Base-by-base conservation (phyloP, 2,888 invertebrate genomes). In the Leptinotarsa peninsularis region DNA sequence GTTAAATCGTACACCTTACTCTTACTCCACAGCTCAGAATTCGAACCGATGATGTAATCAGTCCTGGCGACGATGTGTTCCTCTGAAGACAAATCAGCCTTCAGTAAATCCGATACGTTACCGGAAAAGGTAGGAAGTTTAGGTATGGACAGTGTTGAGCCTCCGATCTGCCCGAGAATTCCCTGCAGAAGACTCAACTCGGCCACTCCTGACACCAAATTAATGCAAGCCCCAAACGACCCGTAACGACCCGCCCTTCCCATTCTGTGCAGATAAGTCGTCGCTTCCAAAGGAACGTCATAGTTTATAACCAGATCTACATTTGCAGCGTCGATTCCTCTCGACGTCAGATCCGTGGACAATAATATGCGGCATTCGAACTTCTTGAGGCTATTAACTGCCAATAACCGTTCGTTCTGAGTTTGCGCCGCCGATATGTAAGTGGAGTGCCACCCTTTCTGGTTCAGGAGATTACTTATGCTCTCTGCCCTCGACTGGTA, bases 241-340 rank as follows among this genome's bases (percentile, higher is more conserved):
- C 98, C 99, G 90, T 94, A 99, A 77, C 99, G 91, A 0, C 99
- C 99, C 63, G 98, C 97, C 83, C 99, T 91, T 1, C 99, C 99
- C 86, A 98, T 97, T 84, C 99, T 91, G 89, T 99, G 99, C 78
- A 98, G 91, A 90, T 98, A 98, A 21, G 95, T 96, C 79, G 94
- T 93, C 81, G 92, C 90, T 84, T 95, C 94, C 78, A 85, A 85
- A 0, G 99, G 97, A 49, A 95, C 89, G 86, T 98, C 98, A 84
- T 98, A 92, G 88, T 99, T 98, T 13, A 99, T 91, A 0, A 99
- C 95, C 76, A 99, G 88, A 90, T 99, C 96, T 14, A 98, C 94
- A 89, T 96, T 95, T 4, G 95, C 94, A 1, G 95, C 96, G 90
- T 99, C 99, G 79, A 99, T 95, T 15, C 99, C 99, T 80, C 99